Evolutionary conservation across 2,113 vertebrate species (phyloP).

Genomic region (Hippocampus comes): DNA sequence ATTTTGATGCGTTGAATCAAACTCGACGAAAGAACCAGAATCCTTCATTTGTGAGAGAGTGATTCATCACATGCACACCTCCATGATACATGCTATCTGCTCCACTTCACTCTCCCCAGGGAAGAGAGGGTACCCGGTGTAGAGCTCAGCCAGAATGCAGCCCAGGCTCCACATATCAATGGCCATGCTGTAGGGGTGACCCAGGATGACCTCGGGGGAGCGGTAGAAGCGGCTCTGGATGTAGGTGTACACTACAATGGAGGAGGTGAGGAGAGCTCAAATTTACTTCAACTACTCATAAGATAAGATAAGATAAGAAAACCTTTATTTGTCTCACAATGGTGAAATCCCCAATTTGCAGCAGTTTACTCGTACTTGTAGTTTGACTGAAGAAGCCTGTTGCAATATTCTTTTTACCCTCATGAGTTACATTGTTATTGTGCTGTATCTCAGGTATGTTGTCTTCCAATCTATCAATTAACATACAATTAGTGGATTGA

Average conservation of each 20-base stretch:
- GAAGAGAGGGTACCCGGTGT: constrained; percentile 87
- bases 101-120: constrained; percentile 90
- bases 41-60: not conserved
- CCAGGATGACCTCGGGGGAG: constrained; percentile 92
- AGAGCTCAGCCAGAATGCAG: constrained; percentile 88
- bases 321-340: too few relatives aligned
- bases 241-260: constrained; percentile 83
- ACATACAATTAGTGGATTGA: not conserved
- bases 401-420: not conserved
- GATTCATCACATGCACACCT: constrained; percentile 67
- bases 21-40: not conserved
- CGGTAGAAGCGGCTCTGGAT: constrained; percentile 95
- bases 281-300: not conserved
- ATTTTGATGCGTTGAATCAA: not conserved
- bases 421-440: not conserved
- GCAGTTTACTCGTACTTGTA: not conserved
- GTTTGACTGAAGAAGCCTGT: not conserved
- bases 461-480: not conserved
- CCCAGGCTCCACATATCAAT: constrained; percentile 98
- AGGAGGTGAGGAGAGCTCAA: not conserved
- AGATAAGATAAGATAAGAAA: too few relatives aligned
- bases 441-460: too few relatives aligned
- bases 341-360: too few relatives aligned
- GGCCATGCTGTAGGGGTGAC: constrained; percentile 88
- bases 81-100: constrained; percentile 93